These are phyloP conservation scores for Actenoides hombroni DNA, from an alignment of 2,113 vertebrate genomes.

Conservation along the genomic window DNA sequence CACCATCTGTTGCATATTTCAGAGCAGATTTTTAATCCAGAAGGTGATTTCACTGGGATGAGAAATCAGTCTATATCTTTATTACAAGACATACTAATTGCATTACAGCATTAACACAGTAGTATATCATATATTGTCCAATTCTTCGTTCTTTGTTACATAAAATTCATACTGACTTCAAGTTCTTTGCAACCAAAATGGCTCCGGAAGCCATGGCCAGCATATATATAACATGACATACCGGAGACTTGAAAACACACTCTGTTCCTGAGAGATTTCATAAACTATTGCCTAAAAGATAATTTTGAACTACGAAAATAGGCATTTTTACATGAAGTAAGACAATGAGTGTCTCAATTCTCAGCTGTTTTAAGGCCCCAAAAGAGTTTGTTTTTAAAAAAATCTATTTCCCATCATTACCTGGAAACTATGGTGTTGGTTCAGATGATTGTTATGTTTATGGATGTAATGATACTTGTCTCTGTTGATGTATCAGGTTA, in stretches of 20 bases:
- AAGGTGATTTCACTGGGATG: neutral
- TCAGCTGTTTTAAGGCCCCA: neutral
- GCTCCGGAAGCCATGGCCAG: neutral
- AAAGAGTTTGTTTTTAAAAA: neutral
- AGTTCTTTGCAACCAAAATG: neutral
- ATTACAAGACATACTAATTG: neutral
- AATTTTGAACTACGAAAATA: neutral
- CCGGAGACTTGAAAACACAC: neutral
- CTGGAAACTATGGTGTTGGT: neutral
- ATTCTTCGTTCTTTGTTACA: neutral
- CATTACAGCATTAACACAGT: neutral
- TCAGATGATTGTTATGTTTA: neutral
- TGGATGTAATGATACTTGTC: neutral
- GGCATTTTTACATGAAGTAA: neutral
- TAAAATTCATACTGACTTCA: neutral
- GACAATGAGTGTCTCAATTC: neutral
- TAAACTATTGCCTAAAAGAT: neutral
- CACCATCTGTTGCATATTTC: conserved; percentile 11
- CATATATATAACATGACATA: neutral
- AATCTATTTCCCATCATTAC: neutral
- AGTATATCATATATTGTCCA: neutral
- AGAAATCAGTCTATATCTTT: neutral
- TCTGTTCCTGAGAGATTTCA: neutral
- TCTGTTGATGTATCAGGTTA: neutral
- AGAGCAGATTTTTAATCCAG: conserved; percentile 23